These are phyloP conservation scores for Odontophorus gujanensis DNA, from an alignment of 2,113 vertebrate genomes.

Conservation along the genomic window DNA sequence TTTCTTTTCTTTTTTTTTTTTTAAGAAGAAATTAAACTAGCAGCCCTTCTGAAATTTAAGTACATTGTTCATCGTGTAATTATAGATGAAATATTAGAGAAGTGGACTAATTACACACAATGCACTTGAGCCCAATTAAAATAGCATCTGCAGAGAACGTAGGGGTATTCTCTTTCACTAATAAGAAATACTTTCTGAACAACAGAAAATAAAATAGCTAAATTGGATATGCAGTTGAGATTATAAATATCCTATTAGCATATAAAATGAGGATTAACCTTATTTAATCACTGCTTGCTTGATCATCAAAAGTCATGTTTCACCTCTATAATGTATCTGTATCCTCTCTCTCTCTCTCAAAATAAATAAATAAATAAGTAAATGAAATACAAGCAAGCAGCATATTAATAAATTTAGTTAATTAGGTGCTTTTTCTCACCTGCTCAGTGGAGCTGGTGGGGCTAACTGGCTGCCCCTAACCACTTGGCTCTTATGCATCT, in stretches of 20 bases:
- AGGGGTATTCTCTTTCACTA: conserved; percentile 76
- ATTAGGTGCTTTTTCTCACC: conserved; percentile 57
- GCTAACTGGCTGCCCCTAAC: not conserved
- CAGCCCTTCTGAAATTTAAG: conserved; percentile 78
- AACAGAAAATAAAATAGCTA: conserved; percentile 83
- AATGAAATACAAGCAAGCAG: too few species aligned
- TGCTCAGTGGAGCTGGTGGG: conserved; percentile 55
- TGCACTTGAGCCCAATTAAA: conserved; percentile 83
- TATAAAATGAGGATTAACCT: conserved; percentile 84
- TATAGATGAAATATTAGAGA: conserved; percentile 84
- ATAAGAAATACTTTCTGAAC: conserved; percentile 82
- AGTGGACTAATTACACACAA: conserved; percentile 82
- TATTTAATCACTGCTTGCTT: conserved; percentile 80
- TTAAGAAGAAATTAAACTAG: not conserved
- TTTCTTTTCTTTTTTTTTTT: too few species aligned
- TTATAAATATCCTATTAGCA: conserved; percentile 86
- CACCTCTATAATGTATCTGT: conserved; percentile 70
- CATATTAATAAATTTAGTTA: conserved; percentile 74
- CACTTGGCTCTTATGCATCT: conserved; percentile 4
- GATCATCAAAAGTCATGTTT: conserved; percentile 79
- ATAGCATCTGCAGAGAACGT: conserved; percentile 76
- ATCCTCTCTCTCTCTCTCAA: conserved; percentile 1
- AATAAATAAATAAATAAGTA: too few species aligned
- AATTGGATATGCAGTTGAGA: conserved; percentile 83
- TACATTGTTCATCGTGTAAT: conserved; percentile 79